These are phyloP conservation scores for Therioaphis trifolii DNA, from an alignment of 2,888 invertebrate species.

Conservation along the genomic window DNA sequence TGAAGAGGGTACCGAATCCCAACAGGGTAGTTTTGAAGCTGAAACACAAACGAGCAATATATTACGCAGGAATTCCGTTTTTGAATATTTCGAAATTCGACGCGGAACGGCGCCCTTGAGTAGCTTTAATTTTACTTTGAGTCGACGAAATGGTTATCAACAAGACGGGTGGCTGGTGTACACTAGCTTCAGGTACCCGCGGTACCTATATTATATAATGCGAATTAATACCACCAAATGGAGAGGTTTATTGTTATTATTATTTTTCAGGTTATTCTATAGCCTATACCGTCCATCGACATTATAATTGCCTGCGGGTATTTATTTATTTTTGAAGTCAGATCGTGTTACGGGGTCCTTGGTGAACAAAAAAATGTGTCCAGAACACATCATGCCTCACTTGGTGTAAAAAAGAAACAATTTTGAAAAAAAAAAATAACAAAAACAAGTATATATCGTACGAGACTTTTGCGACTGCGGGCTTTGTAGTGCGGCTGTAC, in stretches of 20 bases:
- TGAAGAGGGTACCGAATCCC: constrained; percentile 33
- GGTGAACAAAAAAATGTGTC: background rate
- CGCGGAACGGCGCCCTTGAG: constrained; percentile 11
- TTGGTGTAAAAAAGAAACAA: background rate
- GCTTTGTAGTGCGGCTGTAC: no score
- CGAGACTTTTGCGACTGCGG: no score
- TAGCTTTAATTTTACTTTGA: constrained; percentile 29
- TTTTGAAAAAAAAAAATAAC: no score
- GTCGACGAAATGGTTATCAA: background rate
- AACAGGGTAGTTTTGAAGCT: background rate
- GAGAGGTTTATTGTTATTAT: background rate
- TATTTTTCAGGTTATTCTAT: no score
- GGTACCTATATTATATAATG: background rate
- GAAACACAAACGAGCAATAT: background rate
- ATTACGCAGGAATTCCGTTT: constrained; percentile 13
- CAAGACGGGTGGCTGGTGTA: background rate
- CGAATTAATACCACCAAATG: background rate
- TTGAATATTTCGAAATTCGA: constrained; percentile 17
- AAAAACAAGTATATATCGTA: background rate
- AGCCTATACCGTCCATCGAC: no score
- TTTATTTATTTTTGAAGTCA: background rate
- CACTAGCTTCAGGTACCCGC: no score
- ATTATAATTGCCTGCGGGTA: no score
- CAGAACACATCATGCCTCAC: no score
- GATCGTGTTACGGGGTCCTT: background rate